phyloP scores from a whole-genome alignment of 2,888 invertebrate species.

The Altica lythri region DNA sequence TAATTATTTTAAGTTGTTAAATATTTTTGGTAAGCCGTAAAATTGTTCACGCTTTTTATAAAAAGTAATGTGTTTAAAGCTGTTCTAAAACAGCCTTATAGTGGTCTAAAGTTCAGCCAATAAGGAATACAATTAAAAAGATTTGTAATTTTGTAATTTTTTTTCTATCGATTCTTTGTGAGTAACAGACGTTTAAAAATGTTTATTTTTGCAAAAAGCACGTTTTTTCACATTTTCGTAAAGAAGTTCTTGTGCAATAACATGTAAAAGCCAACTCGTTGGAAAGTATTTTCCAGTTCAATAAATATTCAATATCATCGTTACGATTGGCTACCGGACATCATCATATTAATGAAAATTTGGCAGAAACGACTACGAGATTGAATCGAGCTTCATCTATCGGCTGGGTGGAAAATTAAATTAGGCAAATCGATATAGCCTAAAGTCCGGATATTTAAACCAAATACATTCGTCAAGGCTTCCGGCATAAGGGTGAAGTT shows the following conservation, averaged over 20 bases:
- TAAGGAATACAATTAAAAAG: too few relatives aligned
- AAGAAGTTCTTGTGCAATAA: background rate
- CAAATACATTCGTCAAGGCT: constrained; percentile 51
- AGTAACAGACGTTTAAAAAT: too few relatives aligned
- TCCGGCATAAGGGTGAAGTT: constrained; percentile 41
- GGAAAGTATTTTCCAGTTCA: constrained; percentile 14
- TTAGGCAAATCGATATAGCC: constrained; percentile 34
- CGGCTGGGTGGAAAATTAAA: constrained; percentile 29
- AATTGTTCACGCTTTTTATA: too few relatives aligned
- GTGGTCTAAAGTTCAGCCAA: too few relatives aligned
- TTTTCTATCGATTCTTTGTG: too few relatives aligned
- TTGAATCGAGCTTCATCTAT: constrained; percentile 27
- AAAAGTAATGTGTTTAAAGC: too few relatives aligned
- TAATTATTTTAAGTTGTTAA: too few relatives aligned
- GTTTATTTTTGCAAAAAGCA: too few relatives aligned
- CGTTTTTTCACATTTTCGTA: too few relatives aligned
- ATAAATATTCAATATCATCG: constrained; percentile 18
- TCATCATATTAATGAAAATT: constrained; percentile 22
- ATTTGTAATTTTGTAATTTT: too few relatives aligned
- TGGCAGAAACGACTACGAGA: constrained; percentile 9
- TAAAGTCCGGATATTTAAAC: constrained; percentile 44
- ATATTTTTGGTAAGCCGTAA: too few relatives aligned
- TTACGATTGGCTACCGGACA: constrained; percentile 21
- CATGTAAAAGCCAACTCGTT: background rate
- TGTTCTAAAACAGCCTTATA: too few relatives aligned